Evolutionary conservation across 2,888 invertebrate species (phyloP), one percentile per base, ranked within the genome.

Genomic region (Julus scanicus): DNA sequence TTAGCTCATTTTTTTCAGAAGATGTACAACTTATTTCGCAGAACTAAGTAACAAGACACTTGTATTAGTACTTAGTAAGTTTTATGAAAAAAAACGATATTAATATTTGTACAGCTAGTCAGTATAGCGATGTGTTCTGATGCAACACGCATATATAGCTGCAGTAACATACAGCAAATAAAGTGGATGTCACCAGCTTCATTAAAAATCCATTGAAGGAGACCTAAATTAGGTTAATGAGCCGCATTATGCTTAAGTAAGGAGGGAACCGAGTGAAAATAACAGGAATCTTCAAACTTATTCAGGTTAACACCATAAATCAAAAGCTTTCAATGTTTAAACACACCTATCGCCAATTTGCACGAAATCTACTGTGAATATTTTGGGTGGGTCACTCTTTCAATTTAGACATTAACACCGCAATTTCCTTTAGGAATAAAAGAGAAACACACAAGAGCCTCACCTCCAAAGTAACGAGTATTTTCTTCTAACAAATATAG

Each of bases 311-410:
- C 80, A 29, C 80, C 80, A 80, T 80, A 80, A 80, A 80, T 80
- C 80, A 80, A 80, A 80, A 80, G 80, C 80, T 80, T 80, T 80
- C 80, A 37, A 20, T 80, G 80, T 80, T 80, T 80, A 80, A 80
- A 80, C 80, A 80, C 80, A 80, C 80, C 80, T 80, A 80, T 80
- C 37, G 80, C 13, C 80, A 80, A 20, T 37, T 20, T 80, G 80
- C 80, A 80, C 80, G 80, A 20, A 80, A 80, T 80, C 80, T 37
- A 37, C 29, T 11, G 80, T 37, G 37, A 80, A 80, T 80, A 80
- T 80, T 80, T 80, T 80, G 80, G 80, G 80, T 80, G 80, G 80
- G 80, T 80, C 80, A 80, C 80, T 80, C 80, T 80, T 80, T 80
- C 80, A 80, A 80, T 80, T 80, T 80, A 80, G 80, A 80, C 80